Conservation (phyloP, 2,797 vertebrate species). For the Acanthurus tractus region DNA sequence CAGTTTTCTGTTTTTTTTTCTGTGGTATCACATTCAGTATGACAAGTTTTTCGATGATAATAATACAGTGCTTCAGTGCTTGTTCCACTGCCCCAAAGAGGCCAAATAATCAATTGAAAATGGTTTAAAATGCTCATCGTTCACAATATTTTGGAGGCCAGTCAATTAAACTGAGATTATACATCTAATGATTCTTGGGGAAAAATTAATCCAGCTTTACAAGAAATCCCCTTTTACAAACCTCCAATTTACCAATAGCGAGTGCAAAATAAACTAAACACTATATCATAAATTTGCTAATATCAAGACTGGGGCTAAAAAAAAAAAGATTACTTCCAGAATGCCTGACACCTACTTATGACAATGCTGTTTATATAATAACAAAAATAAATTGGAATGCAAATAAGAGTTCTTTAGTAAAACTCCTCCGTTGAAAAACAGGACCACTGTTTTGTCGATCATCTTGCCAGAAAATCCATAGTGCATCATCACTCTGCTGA, state of each 20-base stretch:
- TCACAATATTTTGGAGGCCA: background rate
- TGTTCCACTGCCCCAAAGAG: background rate
- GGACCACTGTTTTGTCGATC: constrained; percentile 63
- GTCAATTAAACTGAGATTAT: too few species aligned
- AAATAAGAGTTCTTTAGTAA: background rate
- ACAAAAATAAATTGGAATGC: background rate
- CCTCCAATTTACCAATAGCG: background rate
- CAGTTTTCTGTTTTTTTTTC: background rate
- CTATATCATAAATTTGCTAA: background rate
- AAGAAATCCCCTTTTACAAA: too few species aligned
- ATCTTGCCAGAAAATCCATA: constrained; percentile 77
- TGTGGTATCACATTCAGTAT: too few species aligned
- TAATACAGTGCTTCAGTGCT: too few species aligned
- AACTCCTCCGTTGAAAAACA: constrained; percentile 63
- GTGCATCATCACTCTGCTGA: constrained; percentile 75
- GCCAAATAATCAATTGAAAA: too few species aligned
- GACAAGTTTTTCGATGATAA: background rate
- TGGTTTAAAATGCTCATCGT: background rate
- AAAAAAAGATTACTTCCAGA: background rate
- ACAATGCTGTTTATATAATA: background rate
- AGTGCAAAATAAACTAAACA: background rate
- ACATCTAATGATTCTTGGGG: too few species aligned
- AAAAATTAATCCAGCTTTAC: too few species aligned
- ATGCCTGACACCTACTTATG: background rate
- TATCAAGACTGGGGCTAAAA: background rate